Evolutionary conservation across 92 coral and sea anemone genomes (phyloP), one percentile per base, ranked within the genome.

Genomic region (Palythoa heliodiscus): DNA sequence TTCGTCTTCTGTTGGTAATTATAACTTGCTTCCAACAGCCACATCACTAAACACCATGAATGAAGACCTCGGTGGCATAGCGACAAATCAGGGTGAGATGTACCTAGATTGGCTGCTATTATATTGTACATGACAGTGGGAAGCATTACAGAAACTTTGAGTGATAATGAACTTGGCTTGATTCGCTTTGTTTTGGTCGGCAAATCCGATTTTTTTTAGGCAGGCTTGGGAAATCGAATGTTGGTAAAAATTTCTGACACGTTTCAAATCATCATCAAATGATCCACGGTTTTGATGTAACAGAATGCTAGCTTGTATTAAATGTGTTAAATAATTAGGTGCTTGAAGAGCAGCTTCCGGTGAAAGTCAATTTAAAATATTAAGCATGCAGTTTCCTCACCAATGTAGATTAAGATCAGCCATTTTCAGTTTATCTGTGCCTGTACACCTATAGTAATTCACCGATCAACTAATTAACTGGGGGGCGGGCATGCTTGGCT

Each of bases 21-120:
- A 76, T 12, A 76, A 76, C 22, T 57, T 76, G 67, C 81, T 76
- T 53, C 81, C 81, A 11, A 47, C 81, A 13, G 61, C 81, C 14
- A 29, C 81, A 16, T 53, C 47, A 1, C 24, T 76, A 25, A 67
- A 76, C n/a, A 14, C 22, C 61, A 19, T 76, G 66, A 48, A 11
- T 7, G 50, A 64, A 29, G 81, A 76, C 29, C 48, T 54, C 7
- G 53, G 19, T 40, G 67, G 67, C 60, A 25, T 53, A 68, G 23
- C 47, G 67, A 76, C 67, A 16, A 50, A 53, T 25, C 47, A 54
- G 39, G 81, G 81, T 76, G 67, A 76, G 81, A 40, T 8, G 23
- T 16, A 69, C 23, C 35, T 29, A 29, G 35, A 43, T 11, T 35
- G 72, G 16, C 72, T 7, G 1, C 22, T 68, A 25, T 20, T n/a